Percentiles rank a stretch among this genome's conserved stretches.
Conservation (phyloP, 2,113 vertebrate genomes). For the Dolichallabes microphthalmus region DNA sequence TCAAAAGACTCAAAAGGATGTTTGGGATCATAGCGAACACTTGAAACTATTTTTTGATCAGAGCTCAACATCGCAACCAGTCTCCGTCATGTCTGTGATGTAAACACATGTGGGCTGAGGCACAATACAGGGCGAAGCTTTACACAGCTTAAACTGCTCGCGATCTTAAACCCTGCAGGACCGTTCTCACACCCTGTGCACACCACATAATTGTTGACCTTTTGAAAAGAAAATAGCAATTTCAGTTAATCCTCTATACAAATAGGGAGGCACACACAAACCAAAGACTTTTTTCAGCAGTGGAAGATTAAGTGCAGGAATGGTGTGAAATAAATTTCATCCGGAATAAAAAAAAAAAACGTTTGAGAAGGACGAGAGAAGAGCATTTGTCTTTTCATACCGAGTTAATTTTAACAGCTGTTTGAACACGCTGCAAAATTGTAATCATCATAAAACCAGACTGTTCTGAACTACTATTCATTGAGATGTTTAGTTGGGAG, state of each 20-base stretch:
- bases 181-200: constrained; percentile 29
- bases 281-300: constrained; percentile 5
- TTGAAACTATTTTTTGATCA: not conserved
- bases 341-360: no score
- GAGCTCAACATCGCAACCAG: not conserved
- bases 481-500: not conserved
- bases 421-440: not conserved
- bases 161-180: constrained; percentile 9
- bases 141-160: constrained; percentile 10
- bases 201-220: constrained; percentile 38
- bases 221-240: constrained; percentile 29
- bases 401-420: not conserved
- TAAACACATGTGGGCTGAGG: constrained; percentile 15
- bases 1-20: not conserved
- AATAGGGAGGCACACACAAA: constrained; percentile 25
- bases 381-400: not conserved
- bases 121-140: constrained; percentile 27
- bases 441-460: not conserved
- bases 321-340: not conserved
- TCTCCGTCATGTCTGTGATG: not conserved
- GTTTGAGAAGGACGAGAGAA: not conserved
- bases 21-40: not conserved
- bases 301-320: not conserved
- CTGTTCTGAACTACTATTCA: not conserved
- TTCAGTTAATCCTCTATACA: constrained; percentile 29